These are phyloP conservation scores for Folsomia candida DNA, from an alignment of 2,888 invertebrate genomes.

Conservation along the genomic window DNA sequence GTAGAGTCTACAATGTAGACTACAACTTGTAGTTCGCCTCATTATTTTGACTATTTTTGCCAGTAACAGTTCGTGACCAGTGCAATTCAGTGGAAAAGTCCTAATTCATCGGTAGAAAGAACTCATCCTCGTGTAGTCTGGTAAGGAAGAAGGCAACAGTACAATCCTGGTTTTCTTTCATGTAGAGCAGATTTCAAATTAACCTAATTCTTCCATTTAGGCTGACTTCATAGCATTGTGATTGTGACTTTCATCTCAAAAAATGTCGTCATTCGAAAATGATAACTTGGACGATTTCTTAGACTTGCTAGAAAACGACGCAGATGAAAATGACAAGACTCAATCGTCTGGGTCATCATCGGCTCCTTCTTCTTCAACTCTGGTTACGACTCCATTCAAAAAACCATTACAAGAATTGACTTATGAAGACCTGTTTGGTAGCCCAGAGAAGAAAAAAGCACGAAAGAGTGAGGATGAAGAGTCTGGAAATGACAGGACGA, in stretches of 20 bases:
- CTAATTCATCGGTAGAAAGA: too few relatives aligned
- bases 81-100: too few relatives aligned
- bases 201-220: neutral
- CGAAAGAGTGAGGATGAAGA: neutral
- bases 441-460: slow-evolving; percentile 36
- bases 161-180: too few relatives aligned
- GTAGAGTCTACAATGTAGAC: too few relatives aligned
- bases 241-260: neutral
- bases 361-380: neutral
- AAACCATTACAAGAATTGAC: slow-evolving; percentile 10
- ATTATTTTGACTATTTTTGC: too few relatives aligned
- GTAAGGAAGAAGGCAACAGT: too few relatives aligned
- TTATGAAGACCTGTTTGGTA: slow-evolving; percentile 44
- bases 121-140: too few relatives aligned
- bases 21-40: too few relatives aligned
- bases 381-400: slow-evolving; percentile 3
- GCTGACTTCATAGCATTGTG: too few relatives aligned
- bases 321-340: neutral
- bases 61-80: too few relatives aligned
- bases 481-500: slow-evolving; percentile 17
- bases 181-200: neutral
- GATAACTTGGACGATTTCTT: slow-evolving; percentile 20
- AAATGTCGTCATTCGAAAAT: neutral
- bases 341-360: neutral
- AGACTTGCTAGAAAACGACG: slow-evolving; percentile 13